These are phyloP conservation scores for Pipistrellus pipistrellus DNA, from an alignment of 2,797 vertebrate genomes.

Conservation along the genomic window DNA sequence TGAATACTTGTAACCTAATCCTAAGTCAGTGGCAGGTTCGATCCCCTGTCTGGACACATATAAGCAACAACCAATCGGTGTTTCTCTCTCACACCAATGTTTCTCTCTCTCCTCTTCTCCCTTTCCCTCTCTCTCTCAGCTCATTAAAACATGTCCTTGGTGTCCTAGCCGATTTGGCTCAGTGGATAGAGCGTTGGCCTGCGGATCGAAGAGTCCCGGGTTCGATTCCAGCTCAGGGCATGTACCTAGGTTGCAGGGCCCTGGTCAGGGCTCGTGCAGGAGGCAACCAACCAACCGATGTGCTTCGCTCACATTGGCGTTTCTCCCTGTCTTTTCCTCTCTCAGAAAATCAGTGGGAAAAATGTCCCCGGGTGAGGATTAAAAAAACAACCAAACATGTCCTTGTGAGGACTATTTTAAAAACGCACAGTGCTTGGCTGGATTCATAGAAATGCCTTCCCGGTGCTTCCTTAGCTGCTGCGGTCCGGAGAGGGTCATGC, in stretches of 20 bases:
- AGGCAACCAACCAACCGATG: no score
- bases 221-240: no score
- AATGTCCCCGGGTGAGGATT: no score
- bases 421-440: fast-evolving
- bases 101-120: neutral
- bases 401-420: neutral
- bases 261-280: no score
- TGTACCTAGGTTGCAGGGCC: no score
- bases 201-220: no score
- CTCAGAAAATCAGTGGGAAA: no score
- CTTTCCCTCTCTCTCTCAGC: neutral
- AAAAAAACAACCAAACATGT: neutral
- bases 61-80: neutral
- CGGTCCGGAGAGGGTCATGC: neutral
- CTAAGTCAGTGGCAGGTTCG: neutral
- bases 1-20: neutral
- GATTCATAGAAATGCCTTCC: neutral
- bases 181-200: no score
- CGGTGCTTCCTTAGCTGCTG: neutral
- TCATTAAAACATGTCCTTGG: no score
- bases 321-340: no score
- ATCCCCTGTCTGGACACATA: neutral
- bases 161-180: no score
- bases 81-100: neutral
- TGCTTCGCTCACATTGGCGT: no score